Evolutionary conservation across 2,113 vertebrate species (phyloP).

Genomic region (Lanius ludovicianus): DNA sequence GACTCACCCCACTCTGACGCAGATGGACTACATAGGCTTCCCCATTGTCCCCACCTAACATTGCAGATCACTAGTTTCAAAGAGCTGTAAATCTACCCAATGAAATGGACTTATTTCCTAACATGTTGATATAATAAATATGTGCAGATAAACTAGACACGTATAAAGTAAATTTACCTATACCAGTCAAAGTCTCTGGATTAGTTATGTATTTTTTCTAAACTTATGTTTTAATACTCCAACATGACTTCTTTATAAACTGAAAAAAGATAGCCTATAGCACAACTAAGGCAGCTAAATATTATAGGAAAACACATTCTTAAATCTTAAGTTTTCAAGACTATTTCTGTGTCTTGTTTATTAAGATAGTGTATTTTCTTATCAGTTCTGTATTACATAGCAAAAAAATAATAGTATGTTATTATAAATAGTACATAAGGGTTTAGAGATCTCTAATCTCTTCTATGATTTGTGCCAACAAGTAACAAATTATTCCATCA

Average conservation of each 20-base stretch:
- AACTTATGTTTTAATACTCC: not conserved
- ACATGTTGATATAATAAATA: not conserved
- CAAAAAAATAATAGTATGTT: not conserved
- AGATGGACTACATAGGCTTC: not conserved
- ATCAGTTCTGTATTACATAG: not conserved
- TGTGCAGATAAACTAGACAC: not conserved
- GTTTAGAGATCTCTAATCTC: not conserved
- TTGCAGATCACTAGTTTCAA: not conserved
- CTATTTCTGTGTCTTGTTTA: not conserved
- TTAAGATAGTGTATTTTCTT: not conserved
- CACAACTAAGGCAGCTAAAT: not conserved
- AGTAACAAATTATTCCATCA: not conserved
- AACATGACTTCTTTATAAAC: not conserved
- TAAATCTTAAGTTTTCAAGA: not conserved
- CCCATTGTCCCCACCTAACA: not conserved
- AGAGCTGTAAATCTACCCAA: not conserved
- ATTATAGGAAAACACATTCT: not conserved
- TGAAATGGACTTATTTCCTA: not conserved
- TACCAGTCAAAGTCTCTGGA: not conserved
- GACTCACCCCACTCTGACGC: accelerated
- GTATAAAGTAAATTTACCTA: not conserved
- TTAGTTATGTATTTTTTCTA: not conserved
- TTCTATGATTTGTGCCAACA: not conserved
- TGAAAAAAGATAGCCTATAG: not conserved
- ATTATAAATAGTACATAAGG: not conserved